phyloP scores from a whole-genome alignment of 2,888 invertebrate species.

The Lamproptera curius region DNA sequence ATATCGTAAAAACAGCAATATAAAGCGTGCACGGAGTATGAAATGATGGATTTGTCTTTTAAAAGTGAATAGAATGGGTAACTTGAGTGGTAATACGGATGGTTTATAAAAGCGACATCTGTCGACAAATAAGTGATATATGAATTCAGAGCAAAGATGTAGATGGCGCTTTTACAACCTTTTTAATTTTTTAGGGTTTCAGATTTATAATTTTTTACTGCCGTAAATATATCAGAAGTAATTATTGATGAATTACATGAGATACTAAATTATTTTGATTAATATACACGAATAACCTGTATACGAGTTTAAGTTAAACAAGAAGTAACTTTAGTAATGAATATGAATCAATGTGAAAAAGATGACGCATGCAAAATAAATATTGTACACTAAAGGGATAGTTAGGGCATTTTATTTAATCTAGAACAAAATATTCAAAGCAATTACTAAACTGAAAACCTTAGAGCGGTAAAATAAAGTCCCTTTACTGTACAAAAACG shows the following conservation, averaged over 20 bases:
- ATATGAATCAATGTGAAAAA: constrained; percentile 13
- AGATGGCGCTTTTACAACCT: neutral
- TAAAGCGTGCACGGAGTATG: too few relatives aligned
- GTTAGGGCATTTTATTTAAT: constrained; percentile 2
- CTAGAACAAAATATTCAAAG: constrained; percentile 22
- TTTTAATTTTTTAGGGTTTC: too few relatives aligned
- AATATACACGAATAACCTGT: too few relatives aligned
- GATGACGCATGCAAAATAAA: constrained; percentile 46
- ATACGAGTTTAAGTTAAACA: too few relatives aligned
- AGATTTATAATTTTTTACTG: too few relatives aligned
- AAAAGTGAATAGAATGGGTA: too few relatives aligned
- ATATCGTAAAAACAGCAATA: too few relatives aligned
- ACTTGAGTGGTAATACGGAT: too few relatives aligned
- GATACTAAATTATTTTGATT: too few relatives aligned
- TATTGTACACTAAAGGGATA: constrained; percentile 78
- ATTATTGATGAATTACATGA: too few relatives aligned
- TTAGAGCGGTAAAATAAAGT: constrained; percentile 70
- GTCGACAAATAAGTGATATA: neutral
- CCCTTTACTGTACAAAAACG: constrained; percentile 71
- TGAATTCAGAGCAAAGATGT: neutral
- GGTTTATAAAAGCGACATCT: neutral
- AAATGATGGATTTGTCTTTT: too few relatives aligned
- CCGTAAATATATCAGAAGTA: too few relatives aligned
- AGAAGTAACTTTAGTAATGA: neutral
- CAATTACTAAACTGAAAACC: constrained; percentile 34